These are phyloP conservation scores for Corythornis vintsioides DNA, from an alignment of 2,113 vertebrate species.

Conservation along the genomic window DNA sequence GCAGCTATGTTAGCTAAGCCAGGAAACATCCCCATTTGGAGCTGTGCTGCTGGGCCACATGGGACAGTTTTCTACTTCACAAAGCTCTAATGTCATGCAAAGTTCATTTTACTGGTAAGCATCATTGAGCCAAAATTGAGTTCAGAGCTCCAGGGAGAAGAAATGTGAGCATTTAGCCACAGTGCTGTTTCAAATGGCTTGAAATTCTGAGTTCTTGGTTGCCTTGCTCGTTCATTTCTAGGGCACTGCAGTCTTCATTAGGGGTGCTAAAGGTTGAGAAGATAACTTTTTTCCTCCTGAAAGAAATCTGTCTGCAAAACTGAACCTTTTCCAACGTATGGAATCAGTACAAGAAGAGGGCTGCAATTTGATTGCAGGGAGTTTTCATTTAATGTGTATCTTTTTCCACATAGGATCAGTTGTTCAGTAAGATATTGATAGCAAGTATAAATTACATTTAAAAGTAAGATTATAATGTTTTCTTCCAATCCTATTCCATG, in stretches of 20 bases:
- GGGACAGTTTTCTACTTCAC: not conserved
- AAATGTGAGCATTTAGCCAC: not conserved
- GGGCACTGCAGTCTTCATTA: not conserved
- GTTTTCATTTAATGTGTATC: not conserved
- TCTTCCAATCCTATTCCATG: not conserved
- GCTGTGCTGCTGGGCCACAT: not conserved
- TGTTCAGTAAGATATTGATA: not conserved
- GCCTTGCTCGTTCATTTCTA: not conserved
- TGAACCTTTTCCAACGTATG: not conserved
- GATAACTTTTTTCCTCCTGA: not conserved
- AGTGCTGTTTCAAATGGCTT: conserved; percentile 6
- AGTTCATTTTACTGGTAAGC: conserved; percentile 63
- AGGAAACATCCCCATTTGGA: not conserved
- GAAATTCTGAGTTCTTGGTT: conserved; percentile 33
- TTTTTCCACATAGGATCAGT: not conserved
- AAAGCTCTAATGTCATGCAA: not conserved
- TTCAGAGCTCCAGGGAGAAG: conserved; percentile 8
- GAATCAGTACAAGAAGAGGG: not conserved
- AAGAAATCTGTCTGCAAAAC: not conserved
- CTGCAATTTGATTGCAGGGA: not conserved
- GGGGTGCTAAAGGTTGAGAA: not conserved
- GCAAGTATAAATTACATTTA: not conserved
- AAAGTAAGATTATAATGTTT: not conserved
- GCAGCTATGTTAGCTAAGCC: not conserved
- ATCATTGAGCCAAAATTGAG: conserved; percentile 56